phyloP scores from a whole-genome alignment of 1,140 invertebrate genomes.

The Sweltsa coloradensis region DNA sequence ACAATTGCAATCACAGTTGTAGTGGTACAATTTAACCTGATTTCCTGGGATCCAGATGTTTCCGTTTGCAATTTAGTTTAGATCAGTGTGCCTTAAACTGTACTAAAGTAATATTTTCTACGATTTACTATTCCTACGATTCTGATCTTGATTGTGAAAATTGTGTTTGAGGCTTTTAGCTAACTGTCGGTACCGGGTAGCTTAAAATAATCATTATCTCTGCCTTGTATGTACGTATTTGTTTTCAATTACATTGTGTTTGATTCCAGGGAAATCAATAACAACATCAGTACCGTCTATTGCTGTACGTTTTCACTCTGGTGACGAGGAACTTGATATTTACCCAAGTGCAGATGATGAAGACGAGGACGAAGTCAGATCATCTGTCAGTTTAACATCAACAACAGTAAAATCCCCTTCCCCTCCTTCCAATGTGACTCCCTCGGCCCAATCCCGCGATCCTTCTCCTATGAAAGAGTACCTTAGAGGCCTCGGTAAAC shows the following conservation, averaged over 20 bases:
- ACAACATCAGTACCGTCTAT: slow-evolving; percentile 43
- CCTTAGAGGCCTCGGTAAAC: slow-evolving; percentile 25
- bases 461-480: slow-evolving; percentile 17
- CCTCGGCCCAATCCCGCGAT: slow-evolving; percentile 8
- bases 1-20: not conserved
- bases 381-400: no score
- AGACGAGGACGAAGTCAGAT: slow-evolving; percentile 23
- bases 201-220: not conserved
- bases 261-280: slow-evolving; percentile 48
- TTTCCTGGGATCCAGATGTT: not conserved
- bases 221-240: not conserved
- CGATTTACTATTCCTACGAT: not conserved
- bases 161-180: slow-evolving; percentile 4
- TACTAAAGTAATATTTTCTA: not conserved
- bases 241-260: slow-evolving; percentile 8
- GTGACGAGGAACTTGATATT: slow-evolving; percentile 53
- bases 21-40: not conserved
- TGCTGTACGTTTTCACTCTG: slow-evolving; percentile 54
- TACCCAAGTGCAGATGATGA: slow-evolving; percentile 45
- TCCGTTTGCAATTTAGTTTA: not conserved
- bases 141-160: not conserved
- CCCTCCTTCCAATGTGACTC: not conserved
- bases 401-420: slow-evolving; percentile 19
- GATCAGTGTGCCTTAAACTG: not conserved
- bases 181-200: slow-evolving; percentile 3